phyloP scores from a whole-genome alignment of 2,888 invertebrate species.

The Drosophila limbata region DNA sequence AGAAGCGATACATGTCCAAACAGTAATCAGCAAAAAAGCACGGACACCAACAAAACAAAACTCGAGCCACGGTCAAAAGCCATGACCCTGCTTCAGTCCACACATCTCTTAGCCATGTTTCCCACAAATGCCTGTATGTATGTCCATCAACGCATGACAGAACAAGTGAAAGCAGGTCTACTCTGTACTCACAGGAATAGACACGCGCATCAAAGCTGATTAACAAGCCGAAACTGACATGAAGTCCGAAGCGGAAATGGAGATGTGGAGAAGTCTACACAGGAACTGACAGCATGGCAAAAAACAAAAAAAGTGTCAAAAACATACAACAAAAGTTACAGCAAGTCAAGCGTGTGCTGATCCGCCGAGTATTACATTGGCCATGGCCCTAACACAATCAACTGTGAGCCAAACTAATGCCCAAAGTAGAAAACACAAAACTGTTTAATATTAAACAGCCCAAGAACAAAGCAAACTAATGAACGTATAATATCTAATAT shows the following conservation, averaged over 20 bases:
- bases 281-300: constrained; percentile 32
- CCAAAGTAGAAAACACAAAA: constrained; percentile 17
- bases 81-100: background rate
- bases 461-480: constrained; percentile 12
- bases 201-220: constrained; percentile 73
- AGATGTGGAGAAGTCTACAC: background rate
- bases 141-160: constrained; percentile 57
- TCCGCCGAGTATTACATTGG: constrained; percentile 54
- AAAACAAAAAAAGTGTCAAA: constrained; percentile 61
- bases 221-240: constrained; percentile 51
- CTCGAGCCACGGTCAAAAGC: constrained; percentile 30
- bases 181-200: constrained; percentile 21
- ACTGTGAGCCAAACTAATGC: constrained; percentile 24
- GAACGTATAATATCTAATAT: constrained; percentile 2
- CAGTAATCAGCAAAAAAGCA: constrained; percentile 60
- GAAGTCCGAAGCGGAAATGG: background rate
- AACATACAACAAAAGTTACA: constrained; percentile 62
- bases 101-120: constrained; percentile 3
- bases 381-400: constrained; percentile 38
- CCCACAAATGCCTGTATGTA: constrained; percentile 5
- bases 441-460: constrained; percentile 53
- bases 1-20: constrained; percentile 49
- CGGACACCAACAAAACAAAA: constrained; percentile 50
- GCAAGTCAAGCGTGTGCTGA: constrained; percentile 72
- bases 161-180: constrained; percentile 20